Base-by-base conservation (phyloP, 2,797 vertebrate species). In the Sternarchorhynchus goeldii region DNA sequence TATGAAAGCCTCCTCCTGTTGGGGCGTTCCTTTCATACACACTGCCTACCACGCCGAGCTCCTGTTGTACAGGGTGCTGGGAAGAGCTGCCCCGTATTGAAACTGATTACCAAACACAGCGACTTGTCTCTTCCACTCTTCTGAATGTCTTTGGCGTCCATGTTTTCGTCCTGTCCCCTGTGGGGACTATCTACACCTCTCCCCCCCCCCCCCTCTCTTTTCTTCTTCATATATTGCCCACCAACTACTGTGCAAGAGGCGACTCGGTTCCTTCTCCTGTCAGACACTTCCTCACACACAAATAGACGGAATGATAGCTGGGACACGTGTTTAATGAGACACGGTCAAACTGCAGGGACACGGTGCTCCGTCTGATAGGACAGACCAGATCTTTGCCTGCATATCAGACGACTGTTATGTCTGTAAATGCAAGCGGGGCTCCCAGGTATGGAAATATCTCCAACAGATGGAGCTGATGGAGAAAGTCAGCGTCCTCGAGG, bases 101-200 rank as follows among this genome's bases (percentile, higher is more conserved):
- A 87, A 88, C 81, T 79, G 87, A 86, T 86, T 85, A 53, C 75
- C 58, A 55, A 71, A 82, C 80, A 86, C 32, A 75, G 64, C 77
- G 77, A 68, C 80, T 80, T 86, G 81, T 86, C 85, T 82, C 55
- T 81, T 87, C 60, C 57, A 56, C 73, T 87, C 73, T 73, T 20
- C 12, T n/a, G 73, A 53, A 53, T 67, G 4, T 86, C 79, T 72
- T 59, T 36, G 65, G 78, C 53, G 70, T 59, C 36, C 67, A 55
- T 76, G 68, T 77, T 32, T 69, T 66, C 65, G 73, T 55, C 76
- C 80, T 75, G 77, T 87, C 70, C 39, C 85, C 81, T 17, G 32
- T 60, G 56, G 78, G 81, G 75, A 82, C 60, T 78, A 6, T 72
- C 10, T 36, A 32, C 17, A 18, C 31, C 81, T 58, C 72, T 70